Evolutionary conservation across 2,113 vertebrate species (phyloP).

Genomic region (Ahaetulla prasina): DNA sequence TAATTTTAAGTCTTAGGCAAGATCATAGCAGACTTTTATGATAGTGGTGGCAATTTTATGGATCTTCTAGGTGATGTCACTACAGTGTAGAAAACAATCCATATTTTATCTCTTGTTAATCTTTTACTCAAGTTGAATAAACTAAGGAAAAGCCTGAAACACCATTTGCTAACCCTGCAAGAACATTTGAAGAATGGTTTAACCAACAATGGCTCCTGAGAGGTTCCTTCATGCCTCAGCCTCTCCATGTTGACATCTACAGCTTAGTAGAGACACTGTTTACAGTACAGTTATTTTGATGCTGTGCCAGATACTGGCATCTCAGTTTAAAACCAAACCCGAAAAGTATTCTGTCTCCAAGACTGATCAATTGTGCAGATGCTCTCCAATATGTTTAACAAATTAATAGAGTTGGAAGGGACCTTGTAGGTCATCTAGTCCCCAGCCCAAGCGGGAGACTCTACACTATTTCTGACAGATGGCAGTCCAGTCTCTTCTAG

Average conservation of each 20-base stretch:
- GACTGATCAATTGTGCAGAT: background rate
- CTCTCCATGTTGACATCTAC: background rate
- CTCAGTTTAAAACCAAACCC: background rate
- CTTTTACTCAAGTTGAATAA: background rate
- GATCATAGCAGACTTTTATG: background rate
- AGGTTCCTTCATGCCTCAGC: background rate
- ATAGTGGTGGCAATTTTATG: background rate
- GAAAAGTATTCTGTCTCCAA: background rate
- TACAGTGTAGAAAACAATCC: background rate
- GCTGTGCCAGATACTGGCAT: background rate
- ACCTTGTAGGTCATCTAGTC: no score
- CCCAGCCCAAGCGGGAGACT: no score
- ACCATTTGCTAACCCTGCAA: background rate
- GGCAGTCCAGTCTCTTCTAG: no score
- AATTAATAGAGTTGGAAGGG: no score
- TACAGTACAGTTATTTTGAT: background rate
- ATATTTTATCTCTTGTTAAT: background rate
- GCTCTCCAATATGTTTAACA: no score
- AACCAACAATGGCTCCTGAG: background rate
- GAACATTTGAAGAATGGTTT: background rate
- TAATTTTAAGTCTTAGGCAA: background rate
- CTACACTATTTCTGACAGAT: no score
- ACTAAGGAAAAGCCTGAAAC: background rate
- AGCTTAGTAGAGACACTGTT: background rate
- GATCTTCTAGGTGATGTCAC: background rate